Evolutionary conservation across 2,113 vertebrate genomes (phyloP).

Genomic region (Syrmaticus mikado): DNA sequence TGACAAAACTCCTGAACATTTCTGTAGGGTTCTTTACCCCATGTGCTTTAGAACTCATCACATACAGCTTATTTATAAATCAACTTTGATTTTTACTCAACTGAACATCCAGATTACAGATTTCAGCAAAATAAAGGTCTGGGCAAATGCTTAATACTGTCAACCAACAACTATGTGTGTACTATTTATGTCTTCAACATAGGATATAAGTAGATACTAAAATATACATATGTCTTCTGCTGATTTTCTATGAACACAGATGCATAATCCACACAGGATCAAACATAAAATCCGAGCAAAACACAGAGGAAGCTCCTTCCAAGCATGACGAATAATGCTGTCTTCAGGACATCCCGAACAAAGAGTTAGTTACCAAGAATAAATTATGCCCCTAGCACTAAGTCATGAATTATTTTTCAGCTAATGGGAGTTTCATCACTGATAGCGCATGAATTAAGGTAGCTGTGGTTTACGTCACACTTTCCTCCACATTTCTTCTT

Average conservation of each 20-base stretch:
- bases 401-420: not conserved
- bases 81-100: not conserved
- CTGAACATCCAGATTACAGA: not conserved
- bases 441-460: not conserved
- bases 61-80: not conserved
- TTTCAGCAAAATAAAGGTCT: not conserved
- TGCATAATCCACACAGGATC: not conserved
- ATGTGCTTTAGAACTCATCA: not conserved
- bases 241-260: not conserved
- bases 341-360: constrained; percentile 24
- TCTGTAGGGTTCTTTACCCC: not conserved
- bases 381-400: constrained; percentile 34
- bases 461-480: not conserved
- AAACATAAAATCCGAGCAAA: constrained; percentile 1
- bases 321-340: constrained; percentile 14
- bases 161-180: not conserved
- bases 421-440: constrained; percentile 25
- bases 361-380: constrained; percentile 25
- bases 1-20: not conserved
- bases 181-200: not conserved
- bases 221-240: not conserved
- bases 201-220: not conserved
- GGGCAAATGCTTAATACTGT: not conserved
- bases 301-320: constrained; percentile 4
- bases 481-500: not conserved